These are phyloP conservation scores for Xestoiulus laeticollis DNA, from an alignment of 2,888 invertebrate genomes.

Conservation along the genomic window DNA sequence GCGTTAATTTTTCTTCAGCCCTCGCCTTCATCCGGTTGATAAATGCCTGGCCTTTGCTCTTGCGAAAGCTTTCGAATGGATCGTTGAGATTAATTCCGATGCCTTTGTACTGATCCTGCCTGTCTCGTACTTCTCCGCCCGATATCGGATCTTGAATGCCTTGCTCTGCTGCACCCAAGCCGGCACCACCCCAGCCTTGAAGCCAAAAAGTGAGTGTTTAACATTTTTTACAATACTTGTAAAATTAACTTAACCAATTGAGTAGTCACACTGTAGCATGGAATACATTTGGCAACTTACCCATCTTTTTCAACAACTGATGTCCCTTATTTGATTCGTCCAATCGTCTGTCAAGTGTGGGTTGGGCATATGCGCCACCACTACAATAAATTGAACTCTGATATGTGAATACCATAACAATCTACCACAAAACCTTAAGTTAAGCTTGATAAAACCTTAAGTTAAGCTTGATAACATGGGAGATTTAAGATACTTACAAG, in stretches of 20 bases:
- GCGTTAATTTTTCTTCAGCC: slow-evolving; percentile 69
- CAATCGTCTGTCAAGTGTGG: slow-evolving; percentile 58
- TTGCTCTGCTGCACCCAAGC: slow-evolving; percentile 92
- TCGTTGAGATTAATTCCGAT: slow-evolving; percentile 92
- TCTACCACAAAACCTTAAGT: slow-evolving; percentile 36
- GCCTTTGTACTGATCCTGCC: slow-evolving; percentile 93
- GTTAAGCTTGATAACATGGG: neutral
- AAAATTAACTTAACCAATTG: neutral
- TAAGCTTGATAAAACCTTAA: slow-evolving; percentile 39
- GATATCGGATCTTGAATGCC: slow-evolving; percentile 95
- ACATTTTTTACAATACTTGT: neutral
- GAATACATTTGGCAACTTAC: slow-evolving; percentile 60
- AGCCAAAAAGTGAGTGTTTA: neutral
- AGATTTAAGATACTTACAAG: slow-evolving; percentile 69
- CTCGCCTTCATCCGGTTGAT: slow-evolving; percentile 92
- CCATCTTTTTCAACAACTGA: slow-evolving; percentile 97
- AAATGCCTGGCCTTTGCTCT: slow-evolving; percentile 94
- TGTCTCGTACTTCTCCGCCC: slow-evolving; percentile 88
- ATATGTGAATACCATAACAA: neutral
- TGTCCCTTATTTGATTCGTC: slow-evolving; percentile 96
- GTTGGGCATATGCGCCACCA: slow-evolving; percentile 51
- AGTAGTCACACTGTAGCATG: neutral
- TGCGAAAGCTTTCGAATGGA: slow-evolving; percentile 96
- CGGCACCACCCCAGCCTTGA: slow-evolving; percentile 89
- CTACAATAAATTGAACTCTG: slow-evolving; percentile 49